A percentile compares a stretch with the other conserved stretches of the same genome.
These are phyloP conservation scores for Anthoscopus minutus DNA, from an alignment of 2,113 vertebrate species.

Conservation along the genomic window DNA sequence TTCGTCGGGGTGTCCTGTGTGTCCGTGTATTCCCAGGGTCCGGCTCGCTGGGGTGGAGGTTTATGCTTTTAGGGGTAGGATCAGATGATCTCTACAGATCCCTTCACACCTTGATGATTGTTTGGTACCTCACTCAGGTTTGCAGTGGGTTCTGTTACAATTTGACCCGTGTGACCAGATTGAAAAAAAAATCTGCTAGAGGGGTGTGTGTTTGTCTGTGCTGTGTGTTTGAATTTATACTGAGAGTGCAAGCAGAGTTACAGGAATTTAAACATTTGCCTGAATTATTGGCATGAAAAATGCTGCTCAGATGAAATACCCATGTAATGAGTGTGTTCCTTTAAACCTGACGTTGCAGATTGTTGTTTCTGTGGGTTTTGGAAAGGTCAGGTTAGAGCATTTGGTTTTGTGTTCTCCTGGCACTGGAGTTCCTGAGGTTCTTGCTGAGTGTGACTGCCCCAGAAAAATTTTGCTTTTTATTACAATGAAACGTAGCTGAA, in stretches of 20 bases:
- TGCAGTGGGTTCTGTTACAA: fast-evolving
- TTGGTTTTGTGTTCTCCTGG: not conserved
- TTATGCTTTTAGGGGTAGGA: no score
- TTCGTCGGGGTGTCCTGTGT: fast-evolving
- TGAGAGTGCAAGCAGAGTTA: not conserved
- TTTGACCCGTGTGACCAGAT: not conserved
- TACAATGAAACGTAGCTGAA: not conserved
- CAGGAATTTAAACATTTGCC: not conserved
- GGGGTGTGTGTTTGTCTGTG: fast-evolving
- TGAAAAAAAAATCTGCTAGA: fast-evolving
- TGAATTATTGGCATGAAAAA: not conserved
- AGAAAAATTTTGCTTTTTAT: not conserved
- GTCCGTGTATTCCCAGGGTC: fast-evolving
- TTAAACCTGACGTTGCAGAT: not conserved
- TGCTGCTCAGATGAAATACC: not conserved
- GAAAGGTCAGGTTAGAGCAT: not conserved
- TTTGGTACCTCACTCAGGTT: not conserved
- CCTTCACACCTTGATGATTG: fast-evolving
- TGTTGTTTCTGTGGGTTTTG: not conserved
- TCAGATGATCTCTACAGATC: no score
- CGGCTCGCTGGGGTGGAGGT: fast-evolving
- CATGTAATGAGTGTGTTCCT: fast-evolving
- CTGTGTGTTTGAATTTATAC: not conserved
- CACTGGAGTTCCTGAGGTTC: not conserved
- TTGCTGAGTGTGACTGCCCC: not conserved